Percentiles rank a stretch among this genome's conserved stretches.
Evolutionary conservation across 2,797 vertebrate species (phyloP).

Genomic region (Okamejei kenojei): DNA sequence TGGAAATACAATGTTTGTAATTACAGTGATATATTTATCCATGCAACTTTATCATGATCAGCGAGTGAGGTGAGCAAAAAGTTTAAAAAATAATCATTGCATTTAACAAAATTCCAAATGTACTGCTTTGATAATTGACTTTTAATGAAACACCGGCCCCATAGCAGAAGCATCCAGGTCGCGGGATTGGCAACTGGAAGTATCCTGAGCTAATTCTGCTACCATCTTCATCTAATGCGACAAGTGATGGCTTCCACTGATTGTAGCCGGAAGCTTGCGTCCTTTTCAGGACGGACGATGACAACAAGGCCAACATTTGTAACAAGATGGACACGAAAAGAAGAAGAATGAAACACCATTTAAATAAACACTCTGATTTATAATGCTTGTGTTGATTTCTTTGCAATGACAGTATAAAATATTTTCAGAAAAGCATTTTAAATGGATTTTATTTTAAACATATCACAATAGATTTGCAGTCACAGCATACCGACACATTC

Average conservation of each 20-base stretch:
- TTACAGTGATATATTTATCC: neutral
- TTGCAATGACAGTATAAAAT: neutral
- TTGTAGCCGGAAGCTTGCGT: no score
- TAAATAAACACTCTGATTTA: neutral
- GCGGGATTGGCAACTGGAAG: no score
- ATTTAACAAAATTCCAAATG: neutral
- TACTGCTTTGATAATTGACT: neutral
- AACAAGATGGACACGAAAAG: no score
- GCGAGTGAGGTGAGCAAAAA: neutral
- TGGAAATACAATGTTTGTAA: neutral
- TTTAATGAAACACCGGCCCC: neutral
- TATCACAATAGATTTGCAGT: neutral
- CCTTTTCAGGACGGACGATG: no score
- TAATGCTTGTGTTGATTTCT: neutral
- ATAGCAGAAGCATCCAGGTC: no score
- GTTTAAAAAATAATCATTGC: neutral
- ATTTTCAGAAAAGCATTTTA: neutral
- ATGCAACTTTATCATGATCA: neutral
- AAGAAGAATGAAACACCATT: neutral
- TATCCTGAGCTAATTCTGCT: no score
- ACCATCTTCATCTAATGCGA: no score
- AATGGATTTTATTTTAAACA: neutral
- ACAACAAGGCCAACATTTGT: no score
- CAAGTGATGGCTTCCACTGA: no score
- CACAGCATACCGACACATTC: neutral